Conservation (phyloP, 2,113 vertebrate genomes). For the Laticauda colubrina region DNA sequence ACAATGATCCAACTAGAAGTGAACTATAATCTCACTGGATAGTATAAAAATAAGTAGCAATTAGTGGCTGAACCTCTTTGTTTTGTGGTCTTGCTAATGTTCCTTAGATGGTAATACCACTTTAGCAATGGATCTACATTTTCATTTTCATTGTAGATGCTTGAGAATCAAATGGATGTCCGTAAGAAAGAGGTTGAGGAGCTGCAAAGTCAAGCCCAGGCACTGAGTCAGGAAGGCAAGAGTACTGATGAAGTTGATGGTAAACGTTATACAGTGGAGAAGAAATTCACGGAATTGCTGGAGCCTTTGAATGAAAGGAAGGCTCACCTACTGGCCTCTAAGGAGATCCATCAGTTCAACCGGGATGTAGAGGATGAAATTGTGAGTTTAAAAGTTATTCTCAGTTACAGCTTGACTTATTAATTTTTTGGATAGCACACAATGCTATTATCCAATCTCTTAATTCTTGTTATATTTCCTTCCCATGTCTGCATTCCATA, state of each 20-base stretch:
- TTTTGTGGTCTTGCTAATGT: neutral
- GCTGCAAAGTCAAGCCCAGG: slow-evolving; percentile 88
- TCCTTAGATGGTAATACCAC: neutral
- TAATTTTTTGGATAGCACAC: neutral
- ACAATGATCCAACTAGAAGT: neutral
- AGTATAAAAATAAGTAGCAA: neutral
- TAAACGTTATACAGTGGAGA: slow-evolving; percentile 82
- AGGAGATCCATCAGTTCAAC: slow-evolving; percentile 95
- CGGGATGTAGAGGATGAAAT: slow-evolving; percentile 95
- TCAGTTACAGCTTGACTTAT: neutral
- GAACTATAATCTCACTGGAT: neutral
- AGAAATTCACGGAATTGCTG: slow-evolving; percentile 86
- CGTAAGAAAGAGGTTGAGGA: slow-evolving; percentile 93
- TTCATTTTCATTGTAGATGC: slow-evolving; percentile 74
- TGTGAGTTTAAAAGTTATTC: slow-evolving; percentile 72
- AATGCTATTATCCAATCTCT: neutral
- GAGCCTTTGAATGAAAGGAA: slow-evolving; percentile 84
- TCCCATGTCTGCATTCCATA: neutral
- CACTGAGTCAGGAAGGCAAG: slow-evolving; percentile 88
- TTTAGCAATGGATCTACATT: neutral
- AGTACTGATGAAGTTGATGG: slow-evolving; percentile 91
- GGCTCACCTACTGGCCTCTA: slow-evolving; percentile 86
- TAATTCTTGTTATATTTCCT: neutral
- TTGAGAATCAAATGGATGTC: slow-evolving; percentile 97
- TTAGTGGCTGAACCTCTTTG: neutral